Percentiles rank a stretch among this genome's conserved stretches.
These are phyloP conservation scores for Delia radicum DNA, from an alignment of 1,140 invertebrate genomes.

Conservation along the genomic window DNA sequence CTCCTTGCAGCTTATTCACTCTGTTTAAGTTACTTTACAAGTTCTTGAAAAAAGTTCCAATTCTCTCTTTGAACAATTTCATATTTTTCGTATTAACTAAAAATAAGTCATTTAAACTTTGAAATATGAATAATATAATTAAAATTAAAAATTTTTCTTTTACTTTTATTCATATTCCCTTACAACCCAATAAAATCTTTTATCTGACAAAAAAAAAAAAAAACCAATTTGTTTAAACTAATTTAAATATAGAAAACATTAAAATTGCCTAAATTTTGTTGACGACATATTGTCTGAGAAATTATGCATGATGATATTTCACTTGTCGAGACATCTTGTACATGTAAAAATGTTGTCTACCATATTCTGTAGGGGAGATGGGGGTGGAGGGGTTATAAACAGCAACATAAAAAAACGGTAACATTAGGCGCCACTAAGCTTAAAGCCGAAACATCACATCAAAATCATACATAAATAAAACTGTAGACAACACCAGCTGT, in stretches of 20 bases:
- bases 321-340: background rate
- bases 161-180: no score
- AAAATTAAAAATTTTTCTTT: no score
- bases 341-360: no score
- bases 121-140: no score
- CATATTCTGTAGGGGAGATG: background rate
- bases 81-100: no score
- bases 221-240: background rate
- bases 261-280: no score
- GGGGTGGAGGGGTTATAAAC: background rate
- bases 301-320: background rate
- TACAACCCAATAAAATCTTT: no score
- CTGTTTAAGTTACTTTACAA: no score
- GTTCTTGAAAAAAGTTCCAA: no score
- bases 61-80: no score
- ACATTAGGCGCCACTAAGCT: constrained; percentile 3
- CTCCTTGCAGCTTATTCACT: no score
- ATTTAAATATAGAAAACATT: background rate
- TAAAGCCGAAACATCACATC: background rate
- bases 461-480: background rate
- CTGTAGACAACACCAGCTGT: background rate
- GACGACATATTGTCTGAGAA: background rate
- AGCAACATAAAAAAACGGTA: background rate
- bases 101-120: no score
- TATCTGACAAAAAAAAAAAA: background rate